Evolutionary conservation across 1,140 invertebrate genomes (phyloP), one percentile per base, ranked within the genome.

Genomic region (Drosophila fuyamai): DNA sequence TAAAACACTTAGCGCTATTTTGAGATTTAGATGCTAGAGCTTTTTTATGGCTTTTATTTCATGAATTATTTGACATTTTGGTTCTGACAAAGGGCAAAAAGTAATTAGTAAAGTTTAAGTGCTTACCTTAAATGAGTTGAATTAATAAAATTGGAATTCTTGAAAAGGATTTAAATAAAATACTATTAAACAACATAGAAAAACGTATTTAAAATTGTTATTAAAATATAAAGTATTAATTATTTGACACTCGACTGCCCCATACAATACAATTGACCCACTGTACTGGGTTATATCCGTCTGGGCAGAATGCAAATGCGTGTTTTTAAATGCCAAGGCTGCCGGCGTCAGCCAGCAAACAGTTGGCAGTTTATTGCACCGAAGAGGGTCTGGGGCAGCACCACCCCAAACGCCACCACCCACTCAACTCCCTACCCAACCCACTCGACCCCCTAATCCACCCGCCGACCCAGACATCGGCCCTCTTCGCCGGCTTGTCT

Each of bases 281-380:
- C 60, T 76, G 50, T 76, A 14, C 27, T 12, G 14, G 23, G 32
- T n/a, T 63, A 53, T 54, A 57, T 76, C 29, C 40, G 54, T 53
- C 54, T 58, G 54, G 18, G 36, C n/a, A 13, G 18, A 55, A 81
- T 76, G 75, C 75, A 76, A 72, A 75, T 82, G 46, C 57, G 53
- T 75, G 35, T 63, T 63, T 70, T 82, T 63, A 81, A 86, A 86
- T 86, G 82, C 63, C 82, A 86, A 88, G 82, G 79, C 62, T 72
- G 54, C 44, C 44, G 36, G 56, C 48, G 18, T 51, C 50, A 55
- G 55, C 47, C 53, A 41, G 43, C 57, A 55, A 68, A 51, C 67
- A 71, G 67, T 70, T 71, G 44, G 18, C 73, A 77, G 56, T 77
- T 77, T 76, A 77, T 70, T 77, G 75, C 73, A 76, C 61, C 53